Conservation (phyloP, 2,113 vertebrate species). For the Jacana jacana region DNA sequence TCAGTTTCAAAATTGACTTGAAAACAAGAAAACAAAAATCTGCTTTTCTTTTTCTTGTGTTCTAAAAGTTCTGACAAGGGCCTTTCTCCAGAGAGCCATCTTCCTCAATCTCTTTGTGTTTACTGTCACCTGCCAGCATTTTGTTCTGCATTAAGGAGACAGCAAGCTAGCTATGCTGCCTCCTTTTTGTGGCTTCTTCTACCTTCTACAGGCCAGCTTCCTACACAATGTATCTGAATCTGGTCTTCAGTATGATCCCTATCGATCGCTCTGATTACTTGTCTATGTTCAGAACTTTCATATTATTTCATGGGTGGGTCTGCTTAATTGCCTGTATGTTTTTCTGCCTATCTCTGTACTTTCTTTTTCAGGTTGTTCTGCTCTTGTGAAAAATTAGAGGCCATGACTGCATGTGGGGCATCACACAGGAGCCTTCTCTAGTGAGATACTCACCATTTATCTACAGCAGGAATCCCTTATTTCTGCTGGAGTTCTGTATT, state of each 20-base stretch:
- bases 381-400: neutral
- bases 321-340: neutral
- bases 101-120: slow-evolving; percentile 60
- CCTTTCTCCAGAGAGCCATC: slow-evolving; percentile 68
- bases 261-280: neutral
- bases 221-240: neutral
- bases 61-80: slow-evolving; percentile 67
- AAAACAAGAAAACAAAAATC: slow-evolving; percentile 68
- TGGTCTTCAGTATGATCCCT: neutral
- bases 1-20: slow-evolving; percentile 66
- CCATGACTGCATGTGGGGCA: neutral
- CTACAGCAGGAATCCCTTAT: neutral
- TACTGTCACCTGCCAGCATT: slow-evolving; percentile 67
- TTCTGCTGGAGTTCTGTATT: neutral
- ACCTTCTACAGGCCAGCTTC: neutral
- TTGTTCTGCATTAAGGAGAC: slow-evolving; percentile 46
- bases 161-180: neutral
- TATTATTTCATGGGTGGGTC: neutral
- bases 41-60: slow-evolving; percentile 53
- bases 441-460: neutral
- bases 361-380: neutral
- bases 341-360: neutral
- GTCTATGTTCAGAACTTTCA: neutral
- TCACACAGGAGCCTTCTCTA: neutral
- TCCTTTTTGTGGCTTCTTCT: neutral